phyloP scores from a whole-genome alignment of 2,888 invertebrate species.

The Therioaphis trifolii region DNA sequence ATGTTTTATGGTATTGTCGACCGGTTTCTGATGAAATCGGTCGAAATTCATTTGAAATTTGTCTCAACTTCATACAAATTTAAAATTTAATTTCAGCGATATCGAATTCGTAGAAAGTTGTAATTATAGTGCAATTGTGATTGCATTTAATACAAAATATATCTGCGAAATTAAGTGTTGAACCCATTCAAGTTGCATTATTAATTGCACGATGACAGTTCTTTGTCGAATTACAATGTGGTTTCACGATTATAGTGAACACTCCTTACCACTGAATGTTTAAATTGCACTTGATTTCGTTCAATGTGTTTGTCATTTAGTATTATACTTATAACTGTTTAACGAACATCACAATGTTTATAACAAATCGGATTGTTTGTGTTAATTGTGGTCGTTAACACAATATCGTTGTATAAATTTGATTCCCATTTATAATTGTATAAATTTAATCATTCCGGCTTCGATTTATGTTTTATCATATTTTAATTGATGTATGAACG shows the following conservation, averaged over 20 bases:
- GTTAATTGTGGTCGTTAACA: too few relatives aligned
- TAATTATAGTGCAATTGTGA: constrained; percentile 9
- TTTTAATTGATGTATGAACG: constrained; percentile 2
- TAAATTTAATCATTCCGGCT: not conserved
- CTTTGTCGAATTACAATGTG: too few relatives aligned
- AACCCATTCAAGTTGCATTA: constrained; percentile 28
- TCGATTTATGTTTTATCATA: not conserved
- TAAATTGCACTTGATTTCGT: too few relatives aligned
- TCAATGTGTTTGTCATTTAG: too few relatives aligned
- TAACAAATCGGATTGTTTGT: too few relatives aligned
- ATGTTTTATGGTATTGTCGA: too few relatives aligned
- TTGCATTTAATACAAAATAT: constrained; percentile 9
- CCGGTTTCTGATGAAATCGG: too few relatives aligned
- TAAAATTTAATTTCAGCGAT: not conserved
- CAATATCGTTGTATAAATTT: too few relatives aligned
- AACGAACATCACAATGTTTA: too few relatives aligned
- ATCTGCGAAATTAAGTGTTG: not conserved
- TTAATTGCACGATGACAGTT: not conserved
- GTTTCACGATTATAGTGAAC: too few relatives aligned
- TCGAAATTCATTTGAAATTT: not conserved
- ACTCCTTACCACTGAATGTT: too few relatives aligned
- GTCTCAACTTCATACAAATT: not conserved
- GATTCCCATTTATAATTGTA: not conserved
- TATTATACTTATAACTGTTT: too few relatives aligned
- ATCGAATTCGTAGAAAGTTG: not conserved